Evolutionary conservation across 64 coral and sea anemone genomes (phyloP).

Genomic region (Trachythela sp.): DNA sequence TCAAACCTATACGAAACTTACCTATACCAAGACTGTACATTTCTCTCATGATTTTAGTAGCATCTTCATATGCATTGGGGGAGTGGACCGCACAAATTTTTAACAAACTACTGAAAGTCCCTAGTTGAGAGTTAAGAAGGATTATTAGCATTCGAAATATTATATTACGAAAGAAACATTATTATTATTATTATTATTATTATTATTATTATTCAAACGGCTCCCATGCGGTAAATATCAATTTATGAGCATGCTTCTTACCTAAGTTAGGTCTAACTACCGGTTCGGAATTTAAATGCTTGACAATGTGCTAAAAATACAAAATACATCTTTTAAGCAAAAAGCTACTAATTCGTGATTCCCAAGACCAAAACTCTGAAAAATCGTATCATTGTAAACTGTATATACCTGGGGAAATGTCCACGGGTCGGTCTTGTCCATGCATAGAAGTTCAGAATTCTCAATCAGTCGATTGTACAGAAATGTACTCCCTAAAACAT

Average conservation of each 20-base stretch:
- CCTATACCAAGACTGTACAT: constrained; percentile 1
- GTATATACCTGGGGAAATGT: background rate
- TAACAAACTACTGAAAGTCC: background rate
- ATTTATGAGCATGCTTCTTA: background rate
- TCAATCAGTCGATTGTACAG: background rate
- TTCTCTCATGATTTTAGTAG: background rate
- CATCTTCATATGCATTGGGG: background rate
- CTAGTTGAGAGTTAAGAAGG: background rate
- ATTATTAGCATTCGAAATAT: too few relatives aligned
- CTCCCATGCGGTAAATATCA: too few relatives aligned
- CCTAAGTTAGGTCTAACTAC: background rate
- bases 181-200: too few relatives aligned
- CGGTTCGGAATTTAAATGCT: background rate
- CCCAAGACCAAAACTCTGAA: too few relatives aligned
- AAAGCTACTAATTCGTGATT: background rate
- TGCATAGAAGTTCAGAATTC: background rate
- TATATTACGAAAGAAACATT: too few relatives aligned
- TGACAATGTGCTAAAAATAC: background rate
- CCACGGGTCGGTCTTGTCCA: background rate
- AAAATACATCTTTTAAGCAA: background rate
- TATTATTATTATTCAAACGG: too few relatives aligned
- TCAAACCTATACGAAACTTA: background rate
- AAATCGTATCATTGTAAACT: too few relatives aligned
- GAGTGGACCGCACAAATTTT: background rate
- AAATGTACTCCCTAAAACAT: background rate